phyloP scores from a whole-genome alignment of 2,113 vertebrate species.

The Lampris megalopsis region DNA sequence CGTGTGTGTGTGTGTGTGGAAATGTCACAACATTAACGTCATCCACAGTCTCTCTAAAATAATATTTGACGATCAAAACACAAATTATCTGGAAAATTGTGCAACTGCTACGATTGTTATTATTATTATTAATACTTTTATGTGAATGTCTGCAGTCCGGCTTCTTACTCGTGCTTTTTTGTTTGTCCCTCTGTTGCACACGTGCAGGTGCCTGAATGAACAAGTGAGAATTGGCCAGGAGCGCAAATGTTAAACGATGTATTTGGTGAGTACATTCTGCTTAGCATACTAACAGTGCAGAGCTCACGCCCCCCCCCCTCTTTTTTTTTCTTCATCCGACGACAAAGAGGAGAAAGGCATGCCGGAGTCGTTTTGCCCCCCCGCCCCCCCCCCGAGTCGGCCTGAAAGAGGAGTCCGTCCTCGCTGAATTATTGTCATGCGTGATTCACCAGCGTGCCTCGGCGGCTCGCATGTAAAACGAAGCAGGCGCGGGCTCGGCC shows the following conservation, averaged over 20 bases:
- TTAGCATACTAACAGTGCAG: not conserved
- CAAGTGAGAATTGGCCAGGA: not conserved
- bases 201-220: not conserved
- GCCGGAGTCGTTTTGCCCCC: constrained; percentile 1
- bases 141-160: no score
- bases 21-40: not conserved
- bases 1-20: not conserved
- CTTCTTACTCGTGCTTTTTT: not conserved
- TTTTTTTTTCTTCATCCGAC: not conserved
- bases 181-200: no score
- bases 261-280: constrained; percentile 29
- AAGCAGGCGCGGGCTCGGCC: constrained; percentile 27
- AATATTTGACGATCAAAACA: no score
- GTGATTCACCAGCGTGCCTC: constrained; percentile 61
- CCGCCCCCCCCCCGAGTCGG: constrained; percentile 7
- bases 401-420: constrained; percentile 55
- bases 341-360: not conserved
- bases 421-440: constrained; percentile 65
- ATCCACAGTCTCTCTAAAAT: not conserved
- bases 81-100: no score
- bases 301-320: not conserved
- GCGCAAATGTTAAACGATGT: not conserved
- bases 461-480: constrained; percentile 56
- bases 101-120: no score
- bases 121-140: no score